Conservation (phyloP, 2,797 vertebrate species). For the Lerista edwardsae region DNA sequence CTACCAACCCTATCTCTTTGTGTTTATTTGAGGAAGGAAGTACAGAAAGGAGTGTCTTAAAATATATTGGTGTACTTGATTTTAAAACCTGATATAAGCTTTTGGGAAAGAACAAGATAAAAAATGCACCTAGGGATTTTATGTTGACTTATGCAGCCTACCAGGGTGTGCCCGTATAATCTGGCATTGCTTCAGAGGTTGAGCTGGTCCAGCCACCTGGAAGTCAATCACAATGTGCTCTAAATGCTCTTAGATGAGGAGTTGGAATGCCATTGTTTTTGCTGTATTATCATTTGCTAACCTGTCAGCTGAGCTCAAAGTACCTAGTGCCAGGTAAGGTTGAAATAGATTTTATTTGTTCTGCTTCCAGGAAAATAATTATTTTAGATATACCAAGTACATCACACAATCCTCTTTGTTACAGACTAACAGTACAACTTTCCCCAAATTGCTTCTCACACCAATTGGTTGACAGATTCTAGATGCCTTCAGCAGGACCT, state of each 20-base stretch:
- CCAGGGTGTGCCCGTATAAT: neutral
- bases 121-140: neutral
- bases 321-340: neutral
- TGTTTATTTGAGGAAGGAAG: neutral
- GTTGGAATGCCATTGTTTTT: constrained; percentile 10
- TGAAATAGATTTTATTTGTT: neutral
- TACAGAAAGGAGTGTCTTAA: no score
- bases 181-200: neutral
- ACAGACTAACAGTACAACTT: neutral
- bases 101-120: neutral
- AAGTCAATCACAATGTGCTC: neutral
- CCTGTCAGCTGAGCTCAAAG: constrained; percentile 10
- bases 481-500: neutral
- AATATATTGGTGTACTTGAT: neutral
- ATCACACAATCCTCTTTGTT: neutral
- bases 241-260: neutral
- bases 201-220: neutral
- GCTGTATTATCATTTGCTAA: neutral
- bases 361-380: neutral
- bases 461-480: neutral
- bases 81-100: neutral
- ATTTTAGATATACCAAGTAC: neutral
- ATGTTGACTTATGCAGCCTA: neutral
- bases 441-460: neutral
- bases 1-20: neutral